Evolutionary conservation across 2,797 vertebrate species (phyloP), one percentile per base, ranked within the genome.

Genomic region (Cuculus canorus): DNA sequence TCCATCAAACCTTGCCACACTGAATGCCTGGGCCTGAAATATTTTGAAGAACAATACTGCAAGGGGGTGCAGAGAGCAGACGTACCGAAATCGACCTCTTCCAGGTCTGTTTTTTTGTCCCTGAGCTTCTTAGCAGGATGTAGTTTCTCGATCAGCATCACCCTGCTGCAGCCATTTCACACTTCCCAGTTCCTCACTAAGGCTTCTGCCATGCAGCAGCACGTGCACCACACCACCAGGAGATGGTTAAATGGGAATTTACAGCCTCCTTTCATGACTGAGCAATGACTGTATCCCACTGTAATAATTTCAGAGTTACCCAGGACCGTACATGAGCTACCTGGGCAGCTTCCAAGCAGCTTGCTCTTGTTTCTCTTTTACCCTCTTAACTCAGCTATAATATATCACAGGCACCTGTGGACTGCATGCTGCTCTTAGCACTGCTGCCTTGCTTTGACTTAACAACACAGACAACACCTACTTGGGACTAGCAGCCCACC

Each of bases 141-240:
- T 1, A 21, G 14, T 21, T 92, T 71, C 63, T 70, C 6, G 0
- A 10, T 10, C 3, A 5, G 71, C 41, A 68, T 3, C 1, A 1
- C 57, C 50, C 45, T 4, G 4, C 60, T 61, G 17, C 57, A 85
- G 45, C n/a, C 28, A 68, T 7, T 53, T 61, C 6, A 0, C 0
- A 1, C 45, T 68, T 43, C 30, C 15, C 63, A 60, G n/a, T 5
- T 77, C 63, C 27, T 91, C 35, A 43, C 25, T 33, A 4, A 3
- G 63, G 35, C 41, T 94, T 86, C 50, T 77, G 18, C 11, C 68
- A 82, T 1, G 1, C 45, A 83, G 69, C 14, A 4, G 8, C 57
- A 70, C 50, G 57, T 23, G 35, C 1, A 7, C 52, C 76, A 91
- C 52, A 37, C 25, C 0, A 1, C 9, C 6, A 60, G 13, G 50